phyloP scores from a whole-genome alignment of 2,113 vertebrate species.

The Phodopus roborovskii region DNA sequence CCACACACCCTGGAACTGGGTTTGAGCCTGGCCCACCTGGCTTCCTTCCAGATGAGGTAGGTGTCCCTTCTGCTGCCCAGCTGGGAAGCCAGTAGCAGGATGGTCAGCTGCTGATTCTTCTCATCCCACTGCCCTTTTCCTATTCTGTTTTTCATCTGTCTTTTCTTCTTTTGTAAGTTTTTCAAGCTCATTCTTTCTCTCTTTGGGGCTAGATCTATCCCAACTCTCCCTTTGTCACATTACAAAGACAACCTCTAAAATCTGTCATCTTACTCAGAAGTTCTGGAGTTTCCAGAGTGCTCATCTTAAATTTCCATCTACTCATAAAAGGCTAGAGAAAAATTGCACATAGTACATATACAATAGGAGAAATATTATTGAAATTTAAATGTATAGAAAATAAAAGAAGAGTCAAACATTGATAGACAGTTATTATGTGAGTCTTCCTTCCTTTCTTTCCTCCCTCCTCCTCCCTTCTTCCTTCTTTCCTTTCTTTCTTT shows the following conservation, averaged over 20 bases:
- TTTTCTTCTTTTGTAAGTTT: background rate
- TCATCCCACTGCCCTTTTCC: background rate
- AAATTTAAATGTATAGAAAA: slow-evolving; percentile 1
- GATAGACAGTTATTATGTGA: background rate
- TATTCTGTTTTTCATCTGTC: background rate
- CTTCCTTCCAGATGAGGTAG: background rate
- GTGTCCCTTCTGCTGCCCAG: background rate
- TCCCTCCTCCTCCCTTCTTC: no score
- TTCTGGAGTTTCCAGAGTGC: background rate
- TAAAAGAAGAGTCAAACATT: background rate
- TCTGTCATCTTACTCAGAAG: background rate
- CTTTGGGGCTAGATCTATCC: background rate
- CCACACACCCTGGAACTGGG: background rate
- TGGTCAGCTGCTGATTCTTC: background rate
- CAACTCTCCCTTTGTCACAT: background rate
- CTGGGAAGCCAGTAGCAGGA: background rate
- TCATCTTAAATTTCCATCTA: background rate
- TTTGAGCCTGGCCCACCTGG: background rate
- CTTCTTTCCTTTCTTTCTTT: background rate
- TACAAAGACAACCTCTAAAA: no score
- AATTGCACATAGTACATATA: background rate
- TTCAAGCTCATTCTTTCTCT: background rate
- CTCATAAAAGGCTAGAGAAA: background rate
- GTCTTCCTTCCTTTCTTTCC: no score
- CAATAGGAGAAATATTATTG: background rate